These are phyloP conservation scores for Megalonaias nervosa DNA, from an alignment of 1,140 invertebrate genomes.

Conservation along the genomic window DNA sequence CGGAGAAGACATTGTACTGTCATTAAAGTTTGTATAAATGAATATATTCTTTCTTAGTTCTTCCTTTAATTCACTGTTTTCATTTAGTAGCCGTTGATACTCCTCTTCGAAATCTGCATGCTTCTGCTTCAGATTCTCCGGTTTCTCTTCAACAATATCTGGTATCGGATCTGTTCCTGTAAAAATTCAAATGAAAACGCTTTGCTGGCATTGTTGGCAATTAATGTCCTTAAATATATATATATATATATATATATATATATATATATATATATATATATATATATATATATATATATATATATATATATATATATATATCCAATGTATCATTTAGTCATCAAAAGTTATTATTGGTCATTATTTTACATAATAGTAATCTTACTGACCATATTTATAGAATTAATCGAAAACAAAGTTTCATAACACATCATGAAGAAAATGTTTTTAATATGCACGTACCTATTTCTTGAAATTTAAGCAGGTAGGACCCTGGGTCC, in stretches of 20 bases:
- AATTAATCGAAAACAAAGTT: not conserved
- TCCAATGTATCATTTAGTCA: not conserved
- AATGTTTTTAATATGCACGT: too few species aligned
- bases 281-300: too few species aligned
- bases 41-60: not conserved
- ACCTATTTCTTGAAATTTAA: conserved; percentile 1
- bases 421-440: too few species aligned
- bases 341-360: not conserved
- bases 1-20: not conserved
- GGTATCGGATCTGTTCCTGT: not conserved
- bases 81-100: conserved; percentile 1
- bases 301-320: not conserved
- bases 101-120: not conserved
- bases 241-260: too few species aligned
- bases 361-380: not conserved
- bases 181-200: not conserved
- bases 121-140: not conserved
- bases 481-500: not conserved
- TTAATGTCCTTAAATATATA: too few species aligned
- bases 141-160: not conserved
- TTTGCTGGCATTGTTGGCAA: not conserved
- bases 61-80: not conserved
- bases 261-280: too few species aligned
- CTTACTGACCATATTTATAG: not conserved
- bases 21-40: not conserved